A percentile compares a stretch with the other conserved stretches of the same genome.
These are phyloP conservation scores for Procavia capensis DNA, from an alignment of 2,113 vertebrate species.

Conservation along the genomic window DNA sequence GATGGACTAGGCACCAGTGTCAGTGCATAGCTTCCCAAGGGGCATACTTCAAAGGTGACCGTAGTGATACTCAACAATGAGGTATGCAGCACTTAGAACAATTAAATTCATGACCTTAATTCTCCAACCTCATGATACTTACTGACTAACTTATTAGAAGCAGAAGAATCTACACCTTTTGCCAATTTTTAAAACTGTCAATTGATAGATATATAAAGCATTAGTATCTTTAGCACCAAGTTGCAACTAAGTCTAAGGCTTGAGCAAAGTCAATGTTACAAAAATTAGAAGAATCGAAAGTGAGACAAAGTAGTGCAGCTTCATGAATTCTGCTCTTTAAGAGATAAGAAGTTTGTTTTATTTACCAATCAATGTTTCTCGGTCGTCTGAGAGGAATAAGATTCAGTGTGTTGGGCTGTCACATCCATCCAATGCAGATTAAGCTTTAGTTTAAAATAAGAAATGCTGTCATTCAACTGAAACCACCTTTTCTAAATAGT, in stretches of 20 bases:
- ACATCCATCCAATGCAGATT: background rate
- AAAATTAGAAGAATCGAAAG: background rate
- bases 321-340: background rate
- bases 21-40: too few species aligned
- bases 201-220: background rate
- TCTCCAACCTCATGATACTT: too few species aligned
- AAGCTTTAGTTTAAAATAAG: slow-evolving; percentile 7
- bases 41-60: too few species aligned
- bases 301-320: background rate
- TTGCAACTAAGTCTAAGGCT: background rate
- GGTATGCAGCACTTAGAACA: too few species aligned
- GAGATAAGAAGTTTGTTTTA: background rate
- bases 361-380: background rate
- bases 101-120: too few species aligned
- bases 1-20: too few species aligned
- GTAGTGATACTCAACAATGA: too few species aligned
- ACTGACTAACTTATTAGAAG: background rate
- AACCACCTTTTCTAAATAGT: background rate
- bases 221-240: background rate
- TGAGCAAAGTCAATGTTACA: background rate
- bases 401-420: background rate
- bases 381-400: background rate
- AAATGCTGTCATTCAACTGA: background rate
- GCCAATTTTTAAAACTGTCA: background rate
- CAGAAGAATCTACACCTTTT: background rate